These are phyloP conservation scores for Ciconia maguari DNA, from an alignment of 2,113 vertebrate genomes.

Conservation along the genomic window DNA sequence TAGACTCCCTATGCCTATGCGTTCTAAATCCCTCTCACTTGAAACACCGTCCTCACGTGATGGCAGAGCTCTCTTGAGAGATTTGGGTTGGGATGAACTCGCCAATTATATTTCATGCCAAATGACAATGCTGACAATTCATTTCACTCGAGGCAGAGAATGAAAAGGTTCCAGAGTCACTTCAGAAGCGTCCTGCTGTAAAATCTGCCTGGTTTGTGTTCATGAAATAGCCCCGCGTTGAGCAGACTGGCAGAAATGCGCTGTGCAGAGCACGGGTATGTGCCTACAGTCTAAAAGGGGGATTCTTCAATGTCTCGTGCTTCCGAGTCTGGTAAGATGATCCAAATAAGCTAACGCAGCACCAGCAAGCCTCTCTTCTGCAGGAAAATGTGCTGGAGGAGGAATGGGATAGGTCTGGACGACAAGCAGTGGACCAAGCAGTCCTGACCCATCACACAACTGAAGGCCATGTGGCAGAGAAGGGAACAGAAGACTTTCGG, in stretches of 20 bases:
- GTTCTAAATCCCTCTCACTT: neutral
- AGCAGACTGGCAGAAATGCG: fast-evolving
- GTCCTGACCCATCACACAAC: too few relatives aligned
- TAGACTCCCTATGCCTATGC: too few relatives aligned
- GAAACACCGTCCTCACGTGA: neutral
- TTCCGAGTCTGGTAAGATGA: neutral
- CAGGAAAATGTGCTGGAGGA: neutral
- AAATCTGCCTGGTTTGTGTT: neutral
- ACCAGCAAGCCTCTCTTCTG: neutral
- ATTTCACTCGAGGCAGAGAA: neutral
- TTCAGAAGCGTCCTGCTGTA: neutral
- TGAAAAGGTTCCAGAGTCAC: too few relatives aligned
- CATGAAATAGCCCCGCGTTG: too few relatives aligned
- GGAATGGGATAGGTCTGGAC: neutral
- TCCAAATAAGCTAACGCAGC: neutral
- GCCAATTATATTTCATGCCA: neutral
- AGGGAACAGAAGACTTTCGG: neutral
- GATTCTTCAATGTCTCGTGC: fast-evolving
- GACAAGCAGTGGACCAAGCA: neutral
- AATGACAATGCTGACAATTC: neutral
- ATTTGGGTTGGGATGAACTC: neutral
- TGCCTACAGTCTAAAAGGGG: neutral
- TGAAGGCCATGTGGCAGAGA: neutral
- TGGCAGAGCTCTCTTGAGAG: neutral
- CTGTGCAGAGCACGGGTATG: fast-evolving